Evolutionary conservation across 1,140 invertebrate species (phyloP).

Genomic region (Ceratosolen solmsi): DNA sequence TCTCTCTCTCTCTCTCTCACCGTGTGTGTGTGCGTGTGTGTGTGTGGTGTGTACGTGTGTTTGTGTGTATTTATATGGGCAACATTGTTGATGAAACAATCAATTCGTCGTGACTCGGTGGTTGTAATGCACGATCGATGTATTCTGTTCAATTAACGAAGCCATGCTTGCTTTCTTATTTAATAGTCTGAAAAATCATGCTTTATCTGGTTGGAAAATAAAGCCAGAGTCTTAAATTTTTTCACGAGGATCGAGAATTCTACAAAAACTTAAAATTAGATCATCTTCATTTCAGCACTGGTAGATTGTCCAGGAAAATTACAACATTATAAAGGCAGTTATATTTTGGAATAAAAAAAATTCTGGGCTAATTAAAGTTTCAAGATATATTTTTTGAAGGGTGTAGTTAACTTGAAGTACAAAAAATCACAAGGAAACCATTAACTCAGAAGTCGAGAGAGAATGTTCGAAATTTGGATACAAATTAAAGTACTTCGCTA

Average conservation of each 20-base stretch:
- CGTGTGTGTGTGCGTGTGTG: too few relatives aligned
- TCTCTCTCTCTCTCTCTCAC: too few relatives aligned
- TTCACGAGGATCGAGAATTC: neutral
- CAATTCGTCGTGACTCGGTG: too few relatives aligned
- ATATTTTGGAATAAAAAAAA: constrained; percentile 14
- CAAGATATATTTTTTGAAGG: constrained; percentile 18
- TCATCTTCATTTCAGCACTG: constrained; percentile 19
- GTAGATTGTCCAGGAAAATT: constrained; percentile 13
- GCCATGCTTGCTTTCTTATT: neutral
- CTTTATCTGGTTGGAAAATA: neutral
- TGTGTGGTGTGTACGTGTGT: neutral
- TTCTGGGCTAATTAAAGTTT: constrained; percentile 22
- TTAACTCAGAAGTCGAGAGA: constrained; percentile 14
- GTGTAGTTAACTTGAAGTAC: neutral
- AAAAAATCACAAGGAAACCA: constrained; percentile 24
- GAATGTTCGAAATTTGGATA: constrained; percentile 7
- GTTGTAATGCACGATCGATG: neutral
- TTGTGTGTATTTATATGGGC: neutral
- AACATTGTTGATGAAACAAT: too few relatives aligned
- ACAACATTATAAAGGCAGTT: constrained; percentile 28
- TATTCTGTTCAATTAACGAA: neutral
- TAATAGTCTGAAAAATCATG: neutral
- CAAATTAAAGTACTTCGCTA: constrained; percentile 18
- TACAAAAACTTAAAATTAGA: neutral
- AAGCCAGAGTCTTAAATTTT: constrained; percentile 17